Evolutionary conservation across 2,888 invertebrate species (phyloP).

Genomic region (Saturnia pavonia): DNA sequence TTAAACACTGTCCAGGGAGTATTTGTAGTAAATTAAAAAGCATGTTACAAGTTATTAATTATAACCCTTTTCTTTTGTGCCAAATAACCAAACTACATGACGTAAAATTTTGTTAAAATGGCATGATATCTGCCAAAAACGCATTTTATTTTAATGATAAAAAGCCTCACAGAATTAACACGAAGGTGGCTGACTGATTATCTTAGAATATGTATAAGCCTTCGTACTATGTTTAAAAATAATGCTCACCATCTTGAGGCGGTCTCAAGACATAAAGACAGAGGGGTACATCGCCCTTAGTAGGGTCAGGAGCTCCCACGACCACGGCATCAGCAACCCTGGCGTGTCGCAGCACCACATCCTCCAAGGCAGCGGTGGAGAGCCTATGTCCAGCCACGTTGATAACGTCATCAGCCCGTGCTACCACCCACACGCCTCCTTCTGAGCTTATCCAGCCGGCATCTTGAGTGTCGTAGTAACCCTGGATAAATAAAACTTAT

Average conservation of each 20-base stretch:
- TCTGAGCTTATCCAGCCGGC: conserved; percentile 92
- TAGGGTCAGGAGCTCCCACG: conserved; percentile 93
- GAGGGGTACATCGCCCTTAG: conserved; percentile 95
- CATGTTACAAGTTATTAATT: too few relatives aligned
- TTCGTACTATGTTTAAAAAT: background rate
- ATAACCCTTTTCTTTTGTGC: too few relatives aligned
- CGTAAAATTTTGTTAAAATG: too few relatives aligned
- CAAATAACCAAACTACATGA: too few relatives aligned
- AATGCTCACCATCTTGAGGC: conserved; percentile 73
- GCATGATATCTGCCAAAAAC: too few relatives aligned
- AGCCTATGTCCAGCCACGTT: conserved; percentile 97
- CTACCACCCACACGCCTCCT: conserved; percentile 93
- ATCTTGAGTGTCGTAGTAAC: conserved; percentile 97
- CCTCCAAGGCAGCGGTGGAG: conserved; percentile 94
- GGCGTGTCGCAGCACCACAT: conserved; percentile 93
- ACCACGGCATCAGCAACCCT: conserved; percentile 94
- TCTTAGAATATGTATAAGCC: too few relatives aligned
- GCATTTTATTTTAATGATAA: too few relatives aligned
- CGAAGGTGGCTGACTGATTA: too few relatives aligned
- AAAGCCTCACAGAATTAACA: too few relatives aligned
- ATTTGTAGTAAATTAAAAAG: too few relatives aligned
- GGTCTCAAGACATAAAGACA: conserved; percentile 92
- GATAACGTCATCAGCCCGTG: conserved; percentile 96
- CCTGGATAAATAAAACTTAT: conserved; percentile 73
- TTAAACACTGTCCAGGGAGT: too few relatives aligned